Conservation (phyloP, 2,888 invertebrate genomes). For the Pristionchus maxplancki region DNA sequence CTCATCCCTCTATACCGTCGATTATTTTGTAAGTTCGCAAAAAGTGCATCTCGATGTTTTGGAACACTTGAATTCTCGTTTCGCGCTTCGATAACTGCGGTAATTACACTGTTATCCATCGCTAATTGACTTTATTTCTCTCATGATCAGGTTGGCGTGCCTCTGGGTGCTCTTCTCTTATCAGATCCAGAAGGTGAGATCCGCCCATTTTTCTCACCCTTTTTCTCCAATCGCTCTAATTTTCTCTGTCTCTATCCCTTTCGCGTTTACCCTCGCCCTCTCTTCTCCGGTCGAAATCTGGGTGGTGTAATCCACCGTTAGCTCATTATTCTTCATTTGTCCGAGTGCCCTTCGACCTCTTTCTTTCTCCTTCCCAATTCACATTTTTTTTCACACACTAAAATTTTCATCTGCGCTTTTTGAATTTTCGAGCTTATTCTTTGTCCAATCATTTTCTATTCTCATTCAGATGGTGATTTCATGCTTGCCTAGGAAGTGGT, state of each 20-base stretch:
- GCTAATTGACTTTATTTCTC: not conserved
- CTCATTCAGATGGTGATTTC: not conserved
- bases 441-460: not conserved
- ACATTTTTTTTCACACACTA: not conserved
- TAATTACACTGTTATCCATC: not conserved
- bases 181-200: conserved; percentile 16
- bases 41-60: not conserved
- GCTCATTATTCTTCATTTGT: conserved; percentile 45
- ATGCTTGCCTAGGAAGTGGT: not conserved
- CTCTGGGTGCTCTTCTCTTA: not conserved
- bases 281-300: conserved; percentile 9
- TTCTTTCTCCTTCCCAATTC: not conserved
- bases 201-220: not conserved
- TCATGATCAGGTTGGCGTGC: not conserved
- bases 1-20: not conserved
- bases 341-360: conserved; percentile 38
- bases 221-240: conserved; percentile 1
- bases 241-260: not conserved
- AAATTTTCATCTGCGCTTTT: not conserved
- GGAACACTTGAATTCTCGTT: not conserved
- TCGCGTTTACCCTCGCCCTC: not conserved
- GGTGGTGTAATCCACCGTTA: conserved; percentile 33
- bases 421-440: not conserved
- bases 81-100: not conserved
- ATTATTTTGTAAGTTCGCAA: not conserved